Conservation (phyloP, 30 jellyfish, hydroid and myxozoan species). For the Cassiopea xamachana region DNA sequence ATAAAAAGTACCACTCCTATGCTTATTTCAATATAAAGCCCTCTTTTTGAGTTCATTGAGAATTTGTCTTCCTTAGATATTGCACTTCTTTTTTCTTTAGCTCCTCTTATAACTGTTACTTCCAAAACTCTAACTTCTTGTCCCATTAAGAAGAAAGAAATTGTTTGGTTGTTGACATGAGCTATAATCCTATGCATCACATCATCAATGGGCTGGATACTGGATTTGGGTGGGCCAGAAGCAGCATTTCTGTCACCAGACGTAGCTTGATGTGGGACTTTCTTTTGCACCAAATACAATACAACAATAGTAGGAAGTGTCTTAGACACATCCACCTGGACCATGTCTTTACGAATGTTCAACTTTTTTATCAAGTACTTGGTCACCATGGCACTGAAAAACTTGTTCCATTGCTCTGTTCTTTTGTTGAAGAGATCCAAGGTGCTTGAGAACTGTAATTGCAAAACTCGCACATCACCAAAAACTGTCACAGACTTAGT, state of each 20-base stretch:
- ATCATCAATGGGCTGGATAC: slow-evolving; percentile 29
- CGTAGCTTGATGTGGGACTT: slow-evolving; percentile 17
- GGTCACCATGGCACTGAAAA: slow-evolving; percentile 9
- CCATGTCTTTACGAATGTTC: slow-evolving; percentile 54
- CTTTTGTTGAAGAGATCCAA: slow-evolving; percentile 64
- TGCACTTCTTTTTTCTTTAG: not conserved
- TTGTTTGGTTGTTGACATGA: slow-evolving; percentile 25
- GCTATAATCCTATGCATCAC: slow-evolving; percentile 40
- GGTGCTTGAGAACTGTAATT: slow-evolving; percentile 66
- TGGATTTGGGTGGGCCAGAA: not conserved
- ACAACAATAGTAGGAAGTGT: slow-evolving; percentile 67
- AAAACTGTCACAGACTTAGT: slow-evolving; percentile 60
- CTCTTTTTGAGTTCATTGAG: slow-evolving; percentile 2
- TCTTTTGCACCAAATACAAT: slow-evolving; percentile 56
- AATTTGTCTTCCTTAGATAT: not conserved
- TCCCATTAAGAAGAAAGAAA: slow-evolving; percentile 43
- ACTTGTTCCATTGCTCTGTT: slow-evolving; percentile 42
- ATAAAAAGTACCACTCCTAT: slow-evolving; percentile 7
- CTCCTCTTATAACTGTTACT: slow-evolving; percentile 51
- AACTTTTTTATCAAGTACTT: slow-evolving; percentile 46
- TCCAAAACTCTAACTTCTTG: slow-evolving; percentile 55
- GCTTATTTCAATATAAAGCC: slow-evolving; percentile 39
- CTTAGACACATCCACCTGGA: slow-evolving; percentile 54
- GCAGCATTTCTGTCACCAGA: not conserved
- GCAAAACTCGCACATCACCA: slow-evolving; percentile 66